Conservation (phyloP, 2,797 vertebrate species). For the Malacoraja senta region DNA sequence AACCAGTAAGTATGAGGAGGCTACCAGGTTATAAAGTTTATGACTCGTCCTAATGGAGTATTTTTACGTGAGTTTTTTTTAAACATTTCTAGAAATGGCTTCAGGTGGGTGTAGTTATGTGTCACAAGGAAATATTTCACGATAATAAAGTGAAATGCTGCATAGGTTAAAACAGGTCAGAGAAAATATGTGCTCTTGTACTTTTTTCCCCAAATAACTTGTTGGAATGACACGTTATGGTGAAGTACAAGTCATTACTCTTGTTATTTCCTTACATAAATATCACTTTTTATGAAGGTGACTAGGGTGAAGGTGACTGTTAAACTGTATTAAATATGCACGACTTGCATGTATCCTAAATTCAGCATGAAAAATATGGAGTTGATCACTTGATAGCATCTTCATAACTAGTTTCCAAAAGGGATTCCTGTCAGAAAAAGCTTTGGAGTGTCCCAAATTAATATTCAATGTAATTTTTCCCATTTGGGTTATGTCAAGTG, state of each 20-base stretch:
- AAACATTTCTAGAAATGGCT: slow-evolving; percentile 4
- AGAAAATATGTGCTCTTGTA: neutral
- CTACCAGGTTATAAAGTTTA: neutral
- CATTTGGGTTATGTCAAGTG: neutral
- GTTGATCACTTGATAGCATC: neutral
- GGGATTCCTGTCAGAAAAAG: neutral
- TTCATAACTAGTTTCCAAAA: neutral
- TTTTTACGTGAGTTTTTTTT: neutral
- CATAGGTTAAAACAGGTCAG: neutral
- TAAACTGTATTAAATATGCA: neutral
- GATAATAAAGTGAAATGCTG: neutral
- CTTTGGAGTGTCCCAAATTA: neutral
- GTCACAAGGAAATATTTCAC: neutral
- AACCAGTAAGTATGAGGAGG: neutral
- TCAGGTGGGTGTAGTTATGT: neutral
- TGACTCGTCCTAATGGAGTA: slow-evolving; percentile 1
- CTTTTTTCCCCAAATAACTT: slow-evolving; percentile 16
- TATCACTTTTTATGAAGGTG: neutral
- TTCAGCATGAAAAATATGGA: neutral
- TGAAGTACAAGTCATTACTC: neutral
- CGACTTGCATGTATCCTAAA: neutral
- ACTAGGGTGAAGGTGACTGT: neutral
- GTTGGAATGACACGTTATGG: neutral
- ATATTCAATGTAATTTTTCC: neutral
- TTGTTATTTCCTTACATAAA: neutral